phyloP scores from a whole-genome alignment of 2,113 vertebrate genomes.

The Camelus bactrianus region DNA sequence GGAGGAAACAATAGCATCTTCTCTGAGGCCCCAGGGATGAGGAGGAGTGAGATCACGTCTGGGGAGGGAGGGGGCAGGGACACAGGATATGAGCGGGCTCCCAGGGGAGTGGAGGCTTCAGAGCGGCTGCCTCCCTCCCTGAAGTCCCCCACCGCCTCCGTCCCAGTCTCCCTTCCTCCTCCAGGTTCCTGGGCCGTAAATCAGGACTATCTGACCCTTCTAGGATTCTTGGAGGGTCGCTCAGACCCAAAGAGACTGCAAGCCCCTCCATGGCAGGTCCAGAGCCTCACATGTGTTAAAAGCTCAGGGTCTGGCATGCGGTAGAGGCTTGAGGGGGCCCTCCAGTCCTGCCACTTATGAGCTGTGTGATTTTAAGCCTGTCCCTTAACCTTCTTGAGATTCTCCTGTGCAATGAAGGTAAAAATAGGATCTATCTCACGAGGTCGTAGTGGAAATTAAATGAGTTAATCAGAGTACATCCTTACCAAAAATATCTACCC shows the following conservation, averaged over 20 bases:
- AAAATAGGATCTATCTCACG: constrained; percentile 54
- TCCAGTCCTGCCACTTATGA: not conserved
- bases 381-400: constrained; percentile 1
- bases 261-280: not conserved
- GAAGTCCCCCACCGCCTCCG: not conserved
- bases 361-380: not conserved
- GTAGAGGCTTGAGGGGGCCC: not conserved
- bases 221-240: not conserved
- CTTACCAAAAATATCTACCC: constrained; percentile 8
- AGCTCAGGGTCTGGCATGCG: not conserved
- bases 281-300: fast-evolving
- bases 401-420: not conserved
- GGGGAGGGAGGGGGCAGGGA: constrained; percentile 10
- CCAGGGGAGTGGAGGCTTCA: not conserved
- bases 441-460: constrained; percentile 32
- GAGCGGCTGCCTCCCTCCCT: not conserved
- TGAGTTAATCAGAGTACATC: constrained; percentile 35
- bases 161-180: not conserved
- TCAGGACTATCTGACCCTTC: not conserved
- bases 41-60: constrained; percentile 57
- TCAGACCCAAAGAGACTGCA: not conserved
- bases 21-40: not conserved
- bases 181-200: not conserved
- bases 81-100: constrained; percentile 52
- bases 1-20: constrained; percentile 40